Percentiles rank a stretch among this genome's conserved stretches.
Conservation (phyloP, 2,113 vertebrate genomes). For the Peromyscus maniculatus region DNA sequence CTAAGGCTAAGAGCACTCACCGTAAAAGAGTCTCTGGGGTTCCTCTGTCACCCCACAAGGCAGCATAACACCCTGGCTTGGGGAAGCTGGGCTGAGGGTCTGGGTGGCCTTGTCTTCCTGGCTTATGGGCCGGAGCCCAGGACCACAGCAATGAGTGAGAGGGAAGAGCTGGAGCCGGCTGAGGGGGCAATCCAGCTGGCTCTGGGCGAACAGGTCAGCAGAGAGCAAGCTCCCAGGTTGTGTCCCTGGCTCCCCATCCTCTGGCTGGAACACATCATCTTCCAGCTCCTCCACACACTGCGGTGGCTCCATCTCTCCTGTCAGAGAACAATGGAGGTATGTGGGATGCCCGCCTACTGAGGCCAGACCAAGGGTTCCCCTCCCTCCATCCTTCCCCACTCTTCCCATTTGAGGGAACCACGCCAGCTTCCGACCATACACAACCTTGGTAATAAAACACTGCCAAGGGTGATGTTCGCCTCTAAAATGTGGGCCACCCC, state of each 20-base stretch:
- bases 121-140: constrained; percentile 87
- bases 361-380: constrained; percentile 19
- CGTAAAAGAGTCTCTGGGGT: constrained; percentile 92
- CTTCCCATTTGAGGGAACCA: not conserved
- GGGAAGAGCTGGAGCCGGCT: constrained; percentile 90
- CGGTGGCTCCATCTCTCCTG: constrained; percentile 90
- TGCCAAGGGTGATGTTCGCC: not conserved
- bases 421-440: not conserved
- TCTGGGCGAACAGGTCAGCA: constrained; percentile 89
- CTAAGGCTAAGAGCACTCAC: constrained; percentile 87
- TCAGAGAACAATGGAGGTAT: constrained; percentile 76
- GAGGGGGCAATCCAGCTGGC: constrained; percentile 89
- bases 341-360: constrained; percentile 57
- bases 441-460: not conserved
- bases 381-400: not conserved
- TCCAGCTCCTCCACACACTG: constrained; percentile 90
- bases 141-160: constrained; percentile 91
- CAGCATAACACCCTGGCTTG: constrained; percentile 91
- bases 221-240: constrained; percentile 89
- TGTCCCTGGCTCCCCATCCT: constrained; percentile 88
- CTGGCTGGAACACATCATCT: constrained; percentile 91
- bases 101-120: constrained; percentile 92
- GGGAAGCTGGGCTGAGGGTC: constrained; percentile 90
- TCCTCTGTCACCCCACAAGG: constrained; percentile 92
- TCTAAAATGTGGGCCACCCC: not conserved